Evolutionary conservation across 2,113 vertebrate species (phyloP).

Genomic region (Dipodomys ordii): DNA sequence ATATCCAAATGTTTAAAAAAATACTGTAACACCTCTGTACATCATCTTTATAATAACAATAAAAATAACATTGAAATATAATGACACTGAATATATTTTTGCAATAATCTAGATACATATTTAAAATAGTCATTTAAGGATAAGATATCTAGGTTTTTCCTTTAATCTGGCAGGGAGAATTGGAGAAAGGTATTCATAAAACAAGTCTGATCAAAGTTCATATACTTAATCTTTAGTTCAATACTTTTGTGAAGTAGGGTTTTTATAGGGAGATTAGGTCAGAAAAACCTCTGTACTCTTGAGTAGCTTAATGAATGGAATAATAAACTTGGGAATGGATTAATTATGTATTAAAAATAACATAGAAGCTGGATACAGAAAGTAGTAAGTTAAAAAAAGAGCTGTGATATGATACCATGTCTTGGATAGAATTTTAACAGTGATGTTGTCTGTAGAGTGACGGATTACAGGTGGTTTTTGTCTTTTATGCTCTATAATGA

Average conservation of each 20-base stretch:
- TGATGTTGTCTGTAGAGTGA: no score
- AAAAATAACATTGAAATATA: background rate
- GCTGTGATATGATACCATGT: background rate
- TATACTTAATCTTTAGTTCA: background rate
- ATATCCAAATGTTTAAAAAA: no score
- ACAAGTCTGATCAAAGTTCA: background rate
- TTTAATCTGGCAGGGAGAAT: background rate
- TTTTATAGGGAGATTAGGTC: background rate
- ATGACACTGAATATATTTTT: background rate
- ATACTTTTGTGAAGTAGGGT: background rate
- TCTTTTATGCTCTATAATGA: background rate
- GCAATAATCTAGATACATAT: background rate
- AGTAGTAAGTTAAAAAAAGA: slow-evolving; percentile 19
- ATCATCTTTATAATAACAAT: background rate
- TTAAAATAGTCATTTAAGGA: background rate
- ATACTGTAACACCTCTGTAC: no score
- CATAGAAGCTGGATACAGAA: background rate
- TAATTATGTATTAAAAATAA: background rate
- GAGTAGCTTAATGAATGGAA: background rate
- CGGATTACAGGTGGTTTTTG: background rate
- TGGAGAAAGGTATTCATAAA: background rate
- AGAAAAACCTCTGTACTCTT: background rate
- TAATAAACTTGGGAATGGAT: background rate
- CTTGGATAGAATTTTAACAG: no score
- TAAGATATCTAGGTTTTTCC: background rate